Evolutionary conservation across 2,888 invertebrate species (phyloP).

Genomic region (Drosophila borborema): DNA sequence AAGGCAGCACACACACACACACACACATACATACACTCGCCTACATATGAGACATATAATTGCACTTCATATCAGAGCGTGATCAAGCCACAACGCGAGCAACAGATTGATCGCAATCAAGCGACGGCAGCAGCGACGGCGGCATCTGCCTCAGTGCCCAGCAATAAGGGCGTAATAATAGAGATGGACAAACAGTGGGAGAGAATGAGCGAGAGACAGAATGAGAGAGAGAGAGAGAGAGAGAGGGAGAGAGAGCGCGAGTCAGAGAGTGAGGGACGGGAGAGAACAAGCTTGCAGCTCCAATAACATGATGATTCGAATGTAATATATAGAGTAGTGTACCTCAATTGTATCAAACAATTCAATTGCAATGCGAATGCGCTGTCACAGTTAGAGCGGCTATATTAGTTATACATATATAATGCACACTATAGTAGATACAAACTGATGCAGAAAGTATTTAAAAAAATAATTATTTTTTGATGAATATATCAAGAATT

Average conservation of each 20-base stretch:
- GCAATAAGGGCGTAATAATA: constrained; percentile 10
- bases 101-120: constrained; percentile 43
- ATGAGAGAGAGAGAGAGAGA: neutral
- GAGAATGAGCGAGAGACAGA: too few relatives aligned
- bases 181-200: neutral
- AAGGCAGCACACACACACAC: constrained; percentile 8
- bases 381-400: neutral
- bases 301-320: constrained; percentile 1
- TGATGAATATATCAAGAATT: too few relatives aligned
- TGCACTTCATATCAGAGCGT: constrained; percentile 57
- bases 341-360: constrained; percentile 1
- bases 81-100: constrained; percentile 42
- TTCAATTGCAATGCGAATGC: neutral
- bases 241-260: neutral
- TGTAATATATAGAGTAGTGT: constrained; percentile 1
- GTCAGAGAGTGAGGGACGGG: neutral
- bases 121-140: constrained; percentile 3
- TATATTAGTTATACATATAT: neutral
- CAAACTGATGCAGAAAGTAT: neutral
- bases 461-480: too few relatives aligned
- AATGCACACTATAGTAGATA: neutral
- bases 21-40: neutral
- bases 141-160: constrained; percentile 23
- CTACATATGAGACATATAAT: constrained; percentile 29
- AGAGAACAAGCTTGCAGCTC: neutral